Evolutionary conservation across 1,140 invertebrate genomes (phyloP).

Genomic region (Drosophila saltans): DNA sequence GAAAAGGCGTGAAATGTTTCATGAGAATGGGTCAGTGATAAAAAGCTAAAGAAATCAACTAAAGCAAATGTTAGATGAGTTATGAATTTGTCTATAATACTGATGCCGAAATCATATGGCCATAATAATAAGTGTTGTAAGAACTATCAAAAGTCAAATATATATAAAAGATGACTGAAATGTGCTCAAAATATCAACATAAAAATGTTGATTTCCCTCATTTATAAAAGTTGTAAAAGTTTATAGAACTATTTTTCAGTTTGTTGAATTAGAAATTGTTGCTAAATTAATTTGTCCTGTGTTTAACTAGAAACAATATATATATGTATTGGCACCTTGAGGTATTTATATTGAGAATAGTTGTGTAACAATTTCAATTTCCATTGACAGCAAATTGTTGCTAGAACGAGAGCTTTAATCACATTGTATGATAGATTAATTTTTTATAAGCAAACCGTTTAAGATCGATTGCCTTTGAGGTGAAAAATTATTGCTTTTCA

Average conservation of each 20-base stretch:
- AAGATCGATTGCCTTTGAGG: too few species aligned
- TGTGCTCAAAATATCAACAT: too few species aligned
- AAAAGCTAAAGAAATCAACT: conserved; percentile 29
- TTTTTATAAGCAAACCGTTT: too few species aligned
- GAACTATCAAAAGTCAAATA: too few species aligned
- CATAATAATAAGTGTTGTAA: not conserved
- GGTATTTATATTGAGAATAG: not conserved
- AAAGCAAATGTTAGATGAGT: conserved; percentile 9
- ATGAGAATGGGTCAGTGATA: conserved; percentile 48
- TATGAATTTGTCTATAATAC: conserved; percentile 12
- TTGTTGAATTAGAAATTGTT: too few species aligned
- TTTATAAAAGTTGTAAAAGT: too few species aligned
- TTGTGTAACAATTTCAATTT: not conserved
- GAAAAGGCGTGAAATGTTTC: conserved; percentile 65
- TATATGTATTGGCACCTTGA: not conserved
- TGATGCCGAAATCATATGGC: not conserved
- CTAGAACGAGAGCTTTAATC: too few species aligned
- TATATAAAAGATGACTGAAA: too few species aligned
- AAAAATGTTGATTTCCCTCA: too few species aligned
- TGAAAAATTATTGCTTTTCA: too few species aligned
- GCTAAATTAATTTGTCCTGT: not conserved
- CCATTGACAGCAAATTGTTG: not conserved
- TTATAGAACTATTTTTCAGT: too few species aligned
- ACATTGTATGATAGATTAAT: too few species aligned
- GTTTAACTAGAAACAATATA: not conserved